Evolutionary conservation across 1,140 invertebrate genomes (phyloP).

Genomic region (Trichoplusia ni): DNA sequence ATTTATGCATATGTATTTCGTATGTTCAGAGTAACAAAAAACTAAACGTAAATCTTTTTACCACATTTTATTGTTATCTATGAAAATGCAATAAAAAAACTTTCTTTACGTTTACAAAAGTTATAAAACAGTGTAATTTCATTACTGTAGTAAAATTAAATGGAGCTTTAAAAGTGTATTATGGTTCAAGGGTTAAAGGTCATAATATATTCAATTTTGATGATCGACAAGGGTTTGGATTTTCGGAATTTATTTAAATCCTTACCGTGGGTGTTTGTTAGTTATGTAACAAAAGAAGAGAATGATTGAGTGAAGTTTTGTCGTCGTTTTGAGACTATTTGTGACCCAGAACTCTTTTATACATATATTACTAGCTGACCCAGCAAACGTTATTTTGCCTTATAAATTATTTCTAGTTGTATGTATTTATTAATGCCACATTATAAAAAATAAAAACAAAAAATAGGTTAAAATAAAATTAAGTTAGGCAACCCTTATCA

Average conservation of each 20-base stretch:
- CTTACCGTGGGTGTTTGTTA: background rate
- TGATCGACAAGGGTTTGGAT: conserved; percentile 20
- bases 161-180: conserved; percentile 6
- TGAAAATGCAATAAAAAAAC: background rate
- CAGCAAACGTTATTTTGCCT: too few relatives aligned
- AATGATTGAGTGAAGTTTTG: background rate
- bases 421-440: too few relatives aligned
- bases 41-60: background rate
- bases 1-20: too few relatives aligned
- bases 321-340: too few relatives aligned
- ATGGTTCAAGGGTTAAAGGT: background rate
- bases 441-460: too few relatives aligned
- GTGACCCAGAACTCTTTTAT: too few relatives aligned
- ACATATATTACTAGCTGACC: too few relatives aligned
- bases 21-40: too few relatives aligned
- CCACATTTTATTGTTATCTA: conserved; percentile 8
- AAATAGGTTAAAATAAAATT: too few relatives aligned
- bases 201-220: conserved; percentile 21
- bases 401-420: too few relatives aligned
- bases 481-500: too few relatives aligned
- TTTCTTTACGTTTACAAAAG: conserved; percentile 12
- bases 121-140: conserved; percentile 18
- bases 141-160: conserved; percentile 17
- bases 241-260: conserved; percentile 26
- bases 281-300: background rate